A percentile compares a stretch with the other conserved stretches of the same genome.
phyloP scores from a whole-genome alignment of 2,888 invertebrate species.

The Morpho deidamia region DNA sequence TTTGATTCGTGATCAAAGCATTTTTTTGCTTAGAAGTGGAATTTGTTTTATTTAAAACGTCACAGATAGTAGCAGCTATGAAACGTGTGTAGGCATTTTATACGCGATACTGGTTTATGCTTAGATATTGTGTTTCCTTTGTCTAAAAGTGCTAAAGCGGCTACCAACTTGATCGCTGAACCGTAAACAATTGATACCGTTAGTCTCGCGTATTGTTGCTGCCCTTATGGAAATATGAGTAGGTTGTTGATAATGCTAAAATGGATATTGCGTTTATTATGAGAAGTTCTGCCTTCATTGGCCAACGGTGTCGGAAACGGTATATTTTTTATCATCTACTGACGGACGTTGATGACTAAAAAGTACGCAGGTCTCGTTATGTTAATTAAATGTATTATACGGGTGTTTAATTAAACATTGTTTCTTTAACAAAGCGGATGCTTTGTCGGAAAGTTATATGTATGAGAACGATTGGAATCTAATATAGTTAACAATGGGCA shows the following conservation, averaged over 20 bases:
- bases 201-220: constrained; percentile 12
- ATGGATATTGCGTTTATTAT: constrained; percentile 24
- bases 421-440: no score
- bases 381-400: constrained; percentile 15
- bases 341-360: constrained; percentile 22
- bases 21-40: constrained; percentile 24
- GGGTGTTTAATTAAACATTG: not conserved
- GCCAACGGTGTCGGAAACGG: constrained; percentile 36
- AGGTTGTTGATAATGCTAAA: constrained; percentile 20
- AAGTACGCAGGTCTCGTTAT: constrained; percentile 20
- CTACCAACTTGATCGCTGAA: constrained; percentile 10
- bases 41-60: constrained; percentile 18
- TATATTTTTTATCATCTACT: constrained; percentile 32
- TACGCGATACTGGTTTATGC: not conserved
- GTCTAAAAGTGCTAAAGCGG: not conserved
- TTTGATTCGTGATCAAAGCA: constrained; percentile 49
- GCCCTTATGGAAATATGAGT: constrained; percentile 13
- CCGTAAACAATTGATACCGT: constrained; percentile 16
- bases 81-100: not conserved
- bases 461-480: constrained; percentile 15
- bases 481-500: constrained; percentile 36
- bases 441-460: constrained; percentile 11
- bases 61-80: not conserved
- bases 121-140: not conserved
- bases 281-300: constrained; percentile 24